Evolutionary conservation across 2,113 vertebrate genomes (phyloP).

Genomic region (Haemorhous mexicanus): DNA sequence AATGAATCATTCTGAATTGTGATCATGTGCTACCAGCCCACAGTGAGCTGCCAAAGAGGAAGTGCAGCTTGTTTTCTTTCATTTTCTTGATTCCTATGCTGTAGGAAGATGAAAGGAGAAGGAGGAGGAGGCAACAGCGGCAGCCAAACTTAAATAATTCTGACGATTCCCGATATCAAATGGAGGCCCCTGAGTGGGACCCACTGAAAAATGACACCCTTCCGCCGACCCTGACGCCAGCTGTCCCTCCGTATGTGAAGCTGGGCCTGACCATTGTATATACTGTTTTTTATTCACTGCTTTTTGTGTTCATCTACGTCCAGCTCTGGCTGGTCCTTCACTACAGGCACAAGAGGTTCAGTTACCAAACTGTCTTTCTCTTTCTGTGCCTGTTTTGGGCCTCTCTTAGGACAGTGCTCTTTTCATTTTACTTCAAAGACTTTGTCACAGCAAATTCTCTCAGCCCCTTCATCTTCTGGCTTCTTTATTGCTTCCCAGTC

Average conservation of each 20-base stretch:
- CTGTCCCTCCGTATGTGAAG: constrained; percentile 87
- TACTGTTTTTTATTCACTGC: constrained; percentile 90
- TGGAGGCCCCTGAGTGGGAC: constrained; percentile 73
- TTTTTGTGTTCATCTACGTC: constrained; percentile 90
- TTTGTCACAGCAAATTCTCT: constrained; percentile 89
- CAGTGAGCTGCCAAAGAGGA: constrained; percentile 78
- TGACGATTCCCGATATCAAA: constrained; percentile 56
- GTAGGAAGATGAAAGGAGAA: constrained; percentile 66
- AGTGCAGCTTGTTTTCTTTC: constrained; percentile 82
- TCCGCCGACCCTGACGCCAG: constrained; percentile 87
- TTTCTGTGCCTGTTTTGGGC: constrained; percentile 97
- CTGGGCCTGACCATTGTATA: constrained; percentile 91
- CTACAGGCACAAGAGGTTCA: constrained; percentile 93
- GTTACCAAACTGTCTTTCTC: constrained; percentile 96
- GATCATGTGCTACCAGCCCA: constrained; percentile 76
- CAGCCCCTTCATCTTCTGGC: constrained; percentile 92
- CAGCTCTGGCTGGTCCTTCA: constrained; percentile 96
- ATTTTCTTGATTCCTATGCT: constrained; percentile 63
- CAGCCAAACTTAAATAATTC: constrained; percentile 59
- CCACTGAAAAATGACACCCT: constrained; percentile 77
- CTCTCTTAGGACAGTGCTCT: constrained; percentile 91
- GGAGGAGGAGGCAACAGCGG: constrained; percentile 37
- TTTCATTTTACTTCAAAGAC: constrained; percentile 96
- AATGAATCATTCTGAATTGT: constrained; percentile 62
- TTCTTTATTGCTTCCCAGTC: constrained; percentile 96